Evolutionary conservation across 2,888 invertebrate genomes (phyloP), one percentile per base, ranked within the genome.

Genomic region (Deroplatys truncata): DNA sequence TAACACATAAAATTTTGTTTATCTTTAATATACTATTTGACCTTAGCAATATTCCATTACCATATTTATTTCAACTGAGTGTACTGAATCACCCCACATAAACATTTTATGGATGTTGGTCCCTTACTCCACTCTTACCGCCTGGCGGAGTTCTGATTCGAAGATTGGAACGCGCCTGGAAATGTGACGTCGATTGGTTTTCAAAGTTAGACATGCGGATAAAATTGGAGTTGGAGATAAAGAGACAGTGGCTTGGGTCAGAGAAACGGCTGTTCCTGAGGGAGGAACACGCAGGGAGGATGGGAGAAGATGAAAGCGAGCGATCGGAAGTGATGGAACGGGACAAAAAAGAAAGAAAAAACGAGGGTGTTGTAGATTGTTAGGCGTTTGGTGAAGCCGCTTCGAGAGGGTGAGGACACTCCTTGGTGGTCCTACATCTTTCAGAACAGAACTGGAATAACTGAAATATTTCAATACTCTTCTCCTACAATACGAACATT

Each of bases 121-220:
- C 25, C 56, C 56, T 72, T 72, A 72, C n/a, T 25, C 20, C 86
- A 86, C 86, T 86, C 28, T 86, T 28, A 72, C 87, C 31, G 20
- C 25, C 28, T 82, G 82, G 28, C 82, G 16, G 43, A 9, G 25
- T 0, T 35, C 28, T 82, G 31, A 87, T 83, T 83, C 83, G 28
- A 35, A 87, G 87, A 87, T 87, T 83, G 29, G 87, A 87, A 82
- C 83, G 83, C 29, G 82, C n/a, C 56, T 87, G 43, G 83, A 83
- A 87, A 87, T 82, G 82, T 83, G 87, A 87, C 82, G 87, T 83
- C 87, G 83, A 87, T 87, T 87, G 87, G 83, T 87, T 83, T 87
- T 83, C 87, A 87, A 87, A 87, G 83, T 28, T 83, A 87, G 87
- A 87, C 87, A 87, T 83, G 87, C 35, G 87, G 87, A 87, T 87